Percentiles rank a stretch among this genome's conserved stretches.
Conservation (phyloP, 2,797 vertebrate species). For the Falco naumanni region DNA sequence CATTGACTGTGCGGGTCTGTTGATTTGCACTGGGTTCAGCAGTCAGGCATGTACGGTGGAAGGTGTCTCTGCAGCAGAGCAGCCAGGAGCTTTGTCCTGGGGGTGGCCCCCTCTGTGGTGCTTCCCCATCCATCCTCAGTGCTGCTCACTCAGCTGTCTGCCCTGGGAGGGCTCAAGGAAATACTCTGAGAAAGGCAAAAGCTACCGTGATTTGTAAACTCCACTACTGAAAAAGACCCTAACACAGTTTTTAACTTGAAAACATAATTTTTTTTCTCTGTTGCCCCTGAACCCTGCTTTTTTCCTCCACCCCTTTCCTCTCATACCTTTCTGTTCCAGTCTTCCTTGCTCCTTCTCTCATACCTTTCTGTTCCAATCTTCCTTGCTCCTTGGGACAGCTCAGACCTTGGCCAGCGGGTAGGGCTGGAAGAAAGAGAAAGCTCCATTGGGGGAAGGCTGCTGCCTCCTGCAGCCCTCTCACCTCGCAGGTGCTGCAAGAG, state of each 20-base stretch:
- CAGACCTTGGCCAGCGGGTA: background rate
- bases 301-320: background rate
- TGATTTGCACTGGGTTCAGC: background rate
- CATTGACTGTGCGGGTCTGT: fast-evolving
- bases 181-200: background rate
- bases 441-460: background rate
- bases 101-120: fast-evolving
- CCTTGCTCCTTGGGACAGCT: background rate
- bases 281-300: background rate
- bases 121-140: background rate
- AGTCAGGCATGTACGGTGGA: no score
- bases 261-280: background rate
- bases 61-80: background rate
- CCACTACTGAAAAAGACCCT: background rate
- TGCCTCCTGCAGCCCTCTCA: background rate
- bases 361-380: background rate
- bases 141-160: background rate
- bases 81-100: background rate
- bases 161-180: background rate
- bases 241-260: background rate
- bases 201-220: background rate
- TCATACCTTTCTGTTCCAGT: background rate
- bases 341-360: background rate
- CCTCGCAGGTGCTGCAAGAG: background rate
- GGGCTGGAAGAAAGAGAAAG: background rate